Conservation (phyloP, 2,797 vertebrate species). For the Epinephelus awoara region DNA sequence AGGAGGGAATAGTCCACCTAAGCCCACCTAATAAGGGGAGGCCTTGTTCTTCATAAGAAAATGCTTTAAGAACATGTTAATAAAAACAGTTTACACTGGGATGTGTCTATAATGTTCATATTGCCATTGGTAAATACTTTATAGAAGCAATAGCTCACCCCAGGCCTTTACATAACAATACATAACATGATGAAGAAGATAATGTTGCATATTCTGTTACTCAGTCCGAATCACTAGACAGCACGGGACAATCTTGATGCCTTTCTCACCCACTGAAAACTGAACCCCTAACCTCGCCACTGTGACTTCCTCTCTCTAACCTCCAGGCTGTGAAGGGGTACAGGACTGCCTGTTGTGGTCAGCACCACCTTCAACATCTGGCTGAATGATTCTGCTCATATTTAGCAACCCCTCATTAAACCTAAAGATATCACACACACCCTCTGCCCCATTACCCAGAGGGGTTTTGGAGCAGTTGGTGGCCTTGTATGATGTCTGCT, state of each 20-base stretch:
- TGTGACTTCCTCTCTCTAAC: not conserved
- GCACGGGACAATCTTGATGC: not conserved
- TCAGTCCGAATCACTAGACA: not conserved
- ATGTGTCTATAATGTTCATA: too few relatives aligned
- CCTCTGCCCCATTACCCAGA: constrained; percentile 36
- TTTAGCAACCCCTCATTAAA: constrained; percentile 78
- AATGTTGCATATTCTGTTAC: not conserved
- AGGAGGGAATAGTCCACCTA: too few relatives aligned
- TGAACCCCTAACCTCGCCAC: not conserved
- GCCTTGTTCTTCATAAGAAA: too few relatives aligned
- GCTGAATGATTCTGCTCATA: constrained; percentile 58
- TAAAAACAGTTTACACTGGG: too few relatives aligned
- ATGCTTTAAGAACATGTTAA: too few relatives aligned
- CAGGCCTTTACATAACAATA: not conserved
- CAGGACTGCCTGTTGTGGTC: constrained; percentile 25
- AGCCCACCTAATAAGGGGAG: too few relatives aligned
- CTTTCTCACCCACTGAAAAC: not conserved
- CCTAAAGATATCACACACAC: constrained; percentile 74
- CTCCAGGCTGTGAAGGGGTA: constrained; percentile 1
- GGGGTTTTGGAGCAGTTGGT: constrained; percentile 61
- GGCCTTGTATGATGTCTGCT: constrained; percentile 52
- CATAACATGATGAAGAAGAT: constrained; percentile 1
- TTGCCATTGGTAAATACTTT: too few relatives aligned
- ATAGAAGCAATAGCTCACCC: too few relatives aligned
- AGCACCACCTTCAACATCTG: constrained; percentile 68